Base-by-base conservation (phyloP, 2,797 vertebrate genomes). In the Microctenopoma lineatum region DNA sequence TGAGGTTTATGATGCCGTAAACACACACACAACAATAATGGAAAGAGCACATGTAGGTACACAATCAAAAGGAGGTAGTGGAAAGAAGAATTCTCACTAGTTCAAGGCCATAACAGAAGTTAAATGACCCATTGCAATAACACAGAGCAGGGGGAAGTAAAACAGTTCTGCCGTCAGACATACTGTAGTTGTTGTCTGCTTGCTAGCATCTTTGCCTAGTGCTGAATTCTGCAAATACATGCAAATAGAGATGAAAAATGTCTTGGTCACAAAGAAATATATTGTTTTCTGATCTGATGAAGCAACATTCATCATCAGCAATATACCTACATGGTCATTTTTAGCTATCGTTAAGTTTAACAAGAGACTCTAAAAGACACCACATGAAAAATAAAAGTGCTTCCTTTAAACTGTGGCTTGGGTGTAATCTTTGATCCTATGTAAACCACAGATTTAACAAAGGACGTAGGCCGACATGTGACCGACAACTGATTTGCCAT, bases 401-500 rank as follows among this genome's bases (percentile, higher is more conserved):
- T 77, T 79, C 56, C 74, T 71, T 16, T 4, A 45, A 42, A 2
- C 4, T 4, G 15, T 3, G 15, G n/a, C 10, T 7, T 1, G 4
- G 5, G 25, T 4, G 5, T 2, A 29, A 66, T 48, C 42, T 66
- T 51, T 66, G 46, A 34, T 44, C 59, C 48, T 38, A 50, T 36
- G 39, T 70, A 65, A 61, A 68, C 10, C 9, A 26, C 2, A 0
- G 8, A 34, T 44, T 65, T 12, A 50, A 41, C 45, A n/a, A 72
- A 27, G 2, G 51, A 63, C 53, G 11, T n/a, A 71, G n/a, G 18
- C 41, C 1, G 26, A 5, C 14, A n/a, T 16, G 2, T 32, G 12
- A 54, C 27, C 18, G 39, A 45, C 7, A 4, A 46, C 48, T 41
- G 3, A 42, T 41, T 67, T 60, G 14, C 36, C 27, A 25, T 25